Evolutionary conservation across 2,888 invertebrate species (phyloP), one percentile per base, ranked within the genome.

Genomic region (Thysanoteuthis rhombus): DNA sequence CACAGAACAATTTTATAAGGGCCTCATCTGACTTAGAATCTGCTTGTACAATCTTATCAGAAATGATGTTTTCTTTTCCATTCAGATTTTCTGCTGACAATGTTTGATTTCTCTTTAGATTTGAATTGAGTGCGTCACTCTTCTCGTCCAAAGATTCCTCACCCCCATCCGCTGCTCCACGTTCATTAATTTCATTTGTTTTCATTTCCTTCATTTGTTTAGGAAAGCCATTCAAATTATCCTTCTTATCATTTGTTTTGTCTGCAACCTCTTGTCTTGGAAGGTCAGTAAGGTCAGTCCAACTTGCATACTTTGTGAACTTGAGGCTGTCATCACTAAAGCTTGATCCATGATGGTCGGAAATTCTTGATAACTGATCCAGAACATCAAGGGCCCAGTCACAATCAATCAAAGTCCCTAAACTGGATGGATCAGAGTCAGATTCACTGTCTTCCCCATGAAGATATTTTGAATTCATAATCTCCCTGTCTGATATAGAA

Each of bases 351-450:
- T 92, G 92, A 12, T 92, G 32, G 38, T 93, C 93, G 25, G 93
- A 47, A 36, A 93, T 47, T 38, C 93, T 93, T 1, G 93, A 52
- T 47, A 93, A 39, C 10, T 93, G 93, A 52, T 47, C 47, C 36
- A 93, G 47, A 22, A 93, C 93, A 93, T 93, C 93, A 52, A 39
- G 58, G 2, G 93, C 93, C 93, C 93, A 93, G 42, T 92, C 93
- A 90, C 93, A 40, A 12, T 42, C 89, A 42, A 42, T 42, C 32
- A 90, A 4, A 16, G 93, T 93, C 28, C 42, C 89, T 36, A 40
- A 39, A 52, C 38, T 42, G 28, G 47, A 92, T 36, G 42, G 58
- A 39, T 52, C 92, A n/a, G 32, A 52, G 42, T 52, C 93, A 3
- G n/a, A 22, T 39, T 45, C 40, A 93, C n/a, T 28, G 2, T 93